Conservation (phyloP, 1,140 invertebrate genomes). For the Lycorma delicatula region DNA sequence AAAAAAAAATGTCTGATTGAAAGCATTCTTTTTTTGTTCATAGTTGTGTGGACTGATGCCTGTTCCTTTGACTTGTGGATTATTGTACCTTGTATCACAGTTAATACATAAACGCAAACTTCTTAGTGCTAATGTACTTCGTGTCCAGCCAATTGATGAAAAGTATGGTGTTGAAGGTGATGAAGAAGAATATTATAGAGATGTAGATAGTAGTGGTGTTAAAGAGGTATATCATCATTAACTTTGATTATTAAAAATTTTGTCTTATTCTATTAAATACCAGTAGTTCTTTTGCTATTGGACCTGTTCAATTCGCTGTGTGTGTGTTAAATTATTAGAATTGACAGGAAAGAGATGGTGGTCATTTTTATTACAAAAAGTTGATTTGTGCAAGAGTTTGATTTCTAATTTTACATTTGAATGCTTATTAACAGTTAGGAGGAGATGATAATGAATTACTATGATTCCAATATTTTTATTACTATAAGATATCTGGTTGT, state of each 20-base stretch:
- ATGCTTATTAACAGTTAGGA: no score
- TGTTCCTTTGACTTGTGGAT: slow-evolving; percentile 59
- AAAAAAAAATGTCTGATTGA: no score
- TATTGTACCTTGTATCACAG: slow-evolving; percentile 72
- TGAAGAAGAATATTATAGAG: slow-evolving; percentile 32
- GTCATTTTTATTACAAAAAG: no score
- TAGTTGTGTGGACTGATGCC: slow-evolving; percentile 31
- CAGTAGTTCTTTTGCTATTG: no score
- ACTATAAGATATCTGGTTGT: no score
- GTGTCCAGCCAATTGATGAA: slow-evolving; percentile 2
- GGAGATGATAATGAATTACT: no score
- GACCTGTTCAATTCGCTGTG: no score
- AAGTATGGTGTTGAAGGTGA: slow-evolving; percentile 27
- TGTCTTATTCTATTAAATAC: slow-evolving; percentile 8
- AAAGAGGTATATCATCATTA: slow-evolving; percentile 23
- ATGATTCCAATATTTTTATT: no score
- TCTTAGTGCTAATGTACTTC: slow-evolving; percentile 18
- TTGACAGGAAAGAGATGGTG: no score
- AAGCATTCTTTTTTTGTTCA: not conserved
- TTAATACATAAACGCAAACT: slow-evolving; percentile 36
- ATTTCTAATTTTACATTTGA: no score
- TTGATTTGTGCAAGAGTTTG: no score
- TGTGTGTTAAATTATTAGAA: no score
- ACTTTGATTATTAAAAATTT: slow-evolving; percentile 21
- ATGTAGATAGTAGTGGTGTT: slow-evolving; percentile 30